Percentiles rank a stretch among this genome's conserved stretches.
Evolutionary conservation across 1,140 invertebrate species (phyloP).

Genomic region (Zaprionus vittiger): DNA sequence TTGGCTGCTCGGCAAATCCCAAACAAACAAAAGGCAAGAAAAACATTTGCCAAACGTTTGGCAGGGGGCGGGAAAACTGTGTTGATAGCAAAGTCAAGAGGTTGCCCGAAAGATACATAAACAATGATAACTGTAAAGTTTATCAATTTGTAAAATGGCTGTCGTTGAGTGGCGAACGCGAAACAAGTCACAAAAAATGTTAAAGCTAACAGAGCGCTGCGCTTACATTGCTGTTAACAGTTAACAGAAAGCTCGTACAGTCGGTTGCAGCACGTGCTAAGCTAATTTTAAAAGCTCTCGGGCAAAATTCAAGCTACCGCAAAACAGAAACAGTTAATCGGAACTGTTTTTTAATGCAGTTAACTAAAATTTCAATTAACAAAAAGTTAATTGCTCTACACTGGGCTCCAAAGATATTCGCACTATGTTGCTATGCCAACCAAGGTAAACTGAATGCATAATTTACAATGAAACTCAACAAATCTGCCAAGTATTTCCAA

Average conservation of each 20-base stretch:
- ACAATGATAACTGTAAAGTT: conserved; percentile 79
- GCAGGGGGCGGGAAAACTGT: conserved; percentile 34
- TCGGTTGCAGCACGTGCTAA: conserved; percentile 32
- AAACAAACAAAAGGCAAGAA: conserved; percentile 67
- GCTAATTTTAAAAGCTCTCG: background rate
- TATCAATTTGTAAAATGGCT: conserved; percentile 80
- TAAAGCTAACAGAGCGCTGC: conserved; percentile 12
- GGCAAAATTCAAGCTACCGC: background rate
- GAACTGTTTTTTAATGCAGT: background rate
- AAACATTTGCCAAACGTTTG: conserved; percentile 59
- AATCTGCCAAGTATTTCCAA: conserved; percentile 20
- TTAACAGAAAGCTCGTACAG: conserved; percentile 21
- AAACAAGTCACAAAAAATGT: conserved; percentile 4
- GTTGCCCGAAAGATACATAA: conserved; percentile 71
- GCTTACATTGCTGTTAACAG: conserved; percentile 20
- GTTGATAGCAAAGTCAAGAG: conserved; percentile 64
- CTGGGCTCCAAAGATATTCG: background rate
- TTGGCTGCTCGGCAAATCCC: conserved; percentile 62
- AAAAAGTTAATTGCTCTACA: background rate
- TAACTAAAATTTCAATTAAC: background rate
- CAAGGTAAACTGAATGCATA: conserved; percentile 6
- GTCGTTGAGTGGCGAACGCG: conserved; percentile 7
- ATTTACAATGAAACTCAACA: conserved; percentile 27
- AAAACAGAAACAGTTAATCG: background rate
- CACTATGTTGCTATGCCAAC: background rate